These are phyloP conservation scores for Trichosurus vulpecula DNA, from an alignment of 2,797 vertebrate species.

Conservation along the genomic window DNA sequence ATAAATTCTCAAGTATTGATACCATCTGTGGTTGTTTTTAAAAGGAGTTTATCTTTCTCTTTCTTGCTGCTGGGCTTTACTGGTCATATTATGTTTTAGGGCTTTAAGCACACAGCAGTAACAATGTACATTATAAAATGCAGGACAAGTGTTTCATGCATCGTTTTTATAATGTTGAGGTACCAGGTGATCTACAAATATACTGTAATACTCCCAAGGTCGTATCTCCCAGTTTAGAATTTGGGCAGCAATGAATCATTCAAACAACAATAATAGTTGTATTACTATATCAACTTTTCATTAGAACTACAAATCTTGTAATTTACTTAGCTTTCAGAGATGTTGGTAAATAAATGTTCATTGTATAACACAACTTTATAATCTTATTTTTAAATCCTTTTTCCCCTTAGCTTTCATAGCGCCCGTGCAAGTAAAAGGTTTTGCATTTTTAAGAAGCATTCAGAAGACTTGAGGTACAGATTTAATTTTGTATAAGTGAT, in stretches of 20 bases:
- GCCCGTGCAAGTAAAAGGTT: constrained; percentile 90
- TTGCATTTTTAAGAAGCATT: constrained; percentile 88
- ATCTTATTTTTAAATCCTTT: constrained; percentile 56
- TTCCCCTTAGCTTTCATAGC: constrained; percentile 91
- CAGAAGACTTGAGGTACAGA: constrained; percentile 88
- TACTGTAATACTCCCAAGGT: neutral
- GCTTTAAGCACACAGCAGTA: neutral
- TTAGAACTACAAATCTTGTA: constrained; percentile 46
- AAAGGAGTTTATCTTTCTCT: neutral
- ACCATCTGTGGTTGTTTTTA: neutral
- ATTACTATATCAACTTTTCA: constrained; percentile 47
- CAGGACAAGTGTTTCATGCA: neutral
- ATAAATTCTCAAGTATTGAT: neutral
- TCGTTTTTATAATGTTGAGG: neutral
- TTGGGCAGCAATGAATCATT: constrained; percentile 29
- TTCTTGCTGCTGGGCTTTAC: neutral
- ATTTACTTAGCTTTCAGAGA: constrained; percentile 36
- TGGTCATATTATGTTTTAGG: neutral
- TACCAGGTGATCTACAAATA: neutral
- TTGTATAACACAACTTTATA: constrained; percentile 47
- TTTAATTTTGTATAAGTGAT: constrained; percentile 29
- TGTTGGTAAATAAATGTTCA: constrained; percentile 52
- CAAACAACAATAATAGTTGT: constrained; percentile 21
- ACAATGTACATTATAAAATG: neutral
- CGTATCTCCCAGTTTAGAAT: neutral